Evolutionary conservation across 2,888 invertebrate genomes (phyloP).

Genomic region (Heterodera filipjevi): DNA sequence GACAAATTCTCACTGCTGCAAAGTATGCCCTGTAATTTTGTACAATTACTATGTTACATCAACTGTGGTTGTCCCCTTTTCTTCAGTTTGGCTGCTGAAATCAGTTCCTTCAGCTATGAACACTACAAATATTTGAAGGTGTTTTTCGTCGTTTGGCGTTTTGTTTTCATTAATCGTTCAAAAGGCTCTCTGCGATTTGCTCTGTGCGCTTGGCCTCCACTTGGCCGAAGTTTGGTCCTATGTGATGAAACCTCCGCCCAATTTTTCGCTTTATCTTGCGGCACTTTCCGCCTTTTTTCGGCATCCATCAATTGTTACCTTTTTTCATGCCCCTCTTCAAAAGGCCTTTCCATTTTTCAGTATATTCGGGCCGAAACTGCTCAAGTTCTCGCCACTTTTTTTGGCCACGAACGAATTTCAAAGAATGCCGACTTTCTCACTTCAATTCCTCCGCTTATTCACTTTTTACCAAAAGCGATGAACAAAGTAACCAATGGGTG

Average conservation of each 20-base stretch:
- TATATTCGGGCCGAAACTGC: constrained; percentile 49
- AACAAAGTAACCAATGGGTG: constrained; percentile 41
- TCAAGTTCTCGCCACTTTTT: constrained; percentile 46
- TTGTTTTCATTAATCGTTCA: background rate
- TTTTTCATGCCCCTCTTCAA: constrained; percentile 11
- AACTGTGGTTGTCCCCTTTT: background rate
- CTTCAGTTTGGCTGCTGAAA: constrained; percentile 47
- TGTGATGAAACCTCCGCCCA: constrained; percentile 45
- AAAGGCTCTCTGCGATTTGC: constrained; percentile 51
- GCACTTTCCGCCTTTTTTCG: constrained; percentile 49
- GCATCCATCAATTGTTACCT: constrained; percentile 49
- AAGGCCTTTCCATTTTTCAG: constrained; percentile 31
- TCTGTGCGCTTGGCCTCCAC: constrained; percentile 50
- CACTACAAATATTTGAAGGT: constrained; percentile 53
- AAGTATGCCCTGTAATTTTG: constrained; percentile 30
- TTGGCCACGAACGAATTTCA: constrained; percentile 40
- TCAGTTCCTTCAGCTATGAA: constrained; percentile 40
- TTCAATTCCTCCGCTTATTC: constrained; percentile 36
- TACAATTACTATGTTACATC: background rate
- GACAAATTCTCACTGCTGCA: constrained; percentile 49
- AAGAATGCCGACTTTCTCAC: constrained; percentile 37
- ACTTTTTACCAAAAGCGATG: constrained; percentile 42
- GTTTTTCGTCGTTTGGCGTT: background rate
- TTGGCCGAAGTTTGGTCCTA: constrained; percentile 51
- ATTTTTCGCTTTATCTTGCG: constrained; percentile 49